A percentile compares a stretch with the other conserved stretches of the same genome.
These are phyloP conservation scores for Stegana nigrithorax DNA, from an alignment of 2,888 invertebrate species.

Conservation along the genomic window DNA sequence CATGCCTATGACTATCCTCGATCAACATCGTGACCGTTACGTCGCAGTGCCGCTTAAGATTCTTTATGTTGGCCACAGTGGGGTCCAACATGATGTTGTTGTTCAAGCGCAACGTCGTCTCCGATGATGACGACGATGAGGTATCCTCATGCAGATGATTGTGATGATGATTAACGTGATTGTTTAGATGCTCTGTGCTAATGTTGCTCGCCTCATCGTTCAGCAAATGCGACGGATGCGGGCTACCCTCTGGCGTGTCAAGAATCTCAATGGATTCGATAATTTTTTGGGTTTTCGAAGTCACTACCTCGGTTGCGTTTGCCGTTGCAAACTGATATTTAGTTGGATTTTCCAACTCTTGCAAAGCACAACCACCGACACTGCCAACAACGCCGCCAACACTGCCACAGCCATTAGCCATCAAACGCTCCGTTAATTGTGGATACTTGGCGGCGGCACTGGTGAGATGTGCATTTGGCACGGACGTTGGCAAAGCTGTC, in stretches of 20 bases:
- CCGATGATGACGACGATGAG: conserved; percentile 1
- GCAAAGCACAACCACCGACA: neutral
- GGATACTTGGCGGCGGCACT: conserved; percentile 50
- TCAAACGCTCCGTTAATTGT: conserved; percentile 56
- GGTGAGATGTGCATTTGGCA: neutral
- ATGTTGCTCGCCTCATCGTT: conserved; percentile 30
- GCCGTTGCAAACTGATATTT: conserved; percentile 9
- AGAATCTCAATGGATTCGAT: conserved; percentile 66
- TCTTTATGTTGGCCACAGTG: conserved; percentile 15
- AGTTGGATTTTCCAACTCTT: neutral
- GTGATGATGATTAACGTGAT: conserved; percentile 37
- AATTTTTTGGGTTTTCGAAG: conserved; percentile 22
- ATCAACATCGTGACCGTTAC: conserved; percentile 10
- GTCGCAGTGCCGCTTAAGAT: conserved; percentile 33
- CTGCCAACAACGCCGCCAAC: neutral
- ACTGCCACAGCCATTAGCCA: conserved; percentile 52
- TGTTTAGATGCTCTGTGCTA: conserved; percentile 20
- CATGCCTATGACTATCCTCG: neutral
- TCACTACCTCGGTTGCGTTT: neutral
- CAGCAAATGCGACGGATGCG: conserved; percentile 37
- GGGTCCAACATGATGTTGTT: conserved; percentile 33
- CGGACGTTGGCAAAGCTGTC: conserved; percentile 14
- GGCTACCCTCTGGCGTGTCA: conserved; percentile 65
- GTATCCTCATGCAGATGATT: conserved; percentile 32
- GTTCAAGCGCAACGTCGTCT: conserved; percentile 32